Percentiles rank a stretch among this genome's conserved stretches.
Evolutionary conservation across 2,797 vertebrate genomes (phyloP).

Genomic region (Kryptopterus vitreolus): DNA sequence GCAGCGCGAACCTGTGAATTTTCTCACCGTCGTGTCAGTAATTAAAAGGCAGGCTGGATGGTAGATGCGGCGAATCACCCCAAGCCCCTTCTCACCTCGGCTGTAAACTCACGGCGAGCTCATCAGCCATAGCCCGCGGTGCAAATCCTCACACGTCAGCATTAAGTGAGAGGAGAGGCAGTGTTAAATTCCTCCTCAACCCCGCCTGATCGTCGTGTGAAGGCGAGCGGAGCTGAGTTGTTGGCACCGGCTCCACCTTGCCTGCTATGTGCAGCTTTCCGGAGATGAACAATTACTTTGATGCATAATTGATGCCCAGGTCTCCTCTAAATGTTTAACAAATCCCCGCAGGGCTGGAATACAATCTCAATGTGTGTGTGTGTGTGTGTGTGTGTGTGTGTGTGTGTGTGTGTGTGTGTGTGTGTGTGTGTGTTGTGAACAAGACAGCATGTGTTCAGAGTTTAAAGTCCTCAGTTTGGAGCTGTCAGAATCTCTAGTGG

Average conservation of each 20-base stretch:
- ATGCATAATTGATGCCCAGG: slow-evolving; percentile 65
- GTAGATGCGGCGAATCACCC: neutral
- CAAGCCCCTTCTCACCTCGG: slow-evolving; percentile 30
- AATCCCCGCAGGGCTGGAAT: slow-evolving; percentile 31
- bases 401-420: slow-evolving; percentile 15
- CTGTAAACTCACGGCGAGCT: slow-evolving; percentile 31
- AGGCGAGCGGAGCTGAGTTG: slow-evolving; percentile 1
- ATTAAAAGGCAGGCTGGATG: slow-evolving; percentile 21
- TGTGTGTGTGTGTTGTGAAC: neutral
- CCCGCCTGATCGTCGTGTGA: neutral
- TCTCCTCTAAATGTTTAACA: slow-evolving; percentile 63
- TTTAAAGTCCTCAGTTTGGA: slow-evolving; percentile 24
- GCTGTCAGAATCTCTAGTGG: slow-evolving; percentile 18
- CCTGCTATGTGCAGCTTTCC: slow-evolving; percentile 43
- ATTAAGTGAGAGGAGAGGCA: slow-evolving; percentile 20
- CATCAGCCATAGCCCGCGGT: slow-evolving; percentile 17
- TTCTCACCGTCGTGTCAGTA: slow-evolving; percentile 22
- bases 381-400: slow-evolving; percentile 29
- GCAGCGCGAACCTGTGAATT: slow-evolving; percentile 15
- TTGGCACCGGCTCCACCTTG: slow-evolving; percentile 3
- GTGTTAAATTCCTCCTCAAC: slow-evolving; percentile 11
- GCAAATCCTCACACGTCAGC: slow-evolving; percentile 17
- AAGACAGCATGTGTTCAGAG: slow-evolving; percentile 22
- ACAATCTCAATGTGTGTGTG: slow-evolving; percentile 37
- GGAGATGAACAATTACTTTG: slow-evolving; percentile 63